A percentile compares a stretch with the other conserved stretches of the same genome.
phyloP scores from a whole-genome alignment of 2,113 vertebrate genomes.

The Hucho hucho region DNA sequence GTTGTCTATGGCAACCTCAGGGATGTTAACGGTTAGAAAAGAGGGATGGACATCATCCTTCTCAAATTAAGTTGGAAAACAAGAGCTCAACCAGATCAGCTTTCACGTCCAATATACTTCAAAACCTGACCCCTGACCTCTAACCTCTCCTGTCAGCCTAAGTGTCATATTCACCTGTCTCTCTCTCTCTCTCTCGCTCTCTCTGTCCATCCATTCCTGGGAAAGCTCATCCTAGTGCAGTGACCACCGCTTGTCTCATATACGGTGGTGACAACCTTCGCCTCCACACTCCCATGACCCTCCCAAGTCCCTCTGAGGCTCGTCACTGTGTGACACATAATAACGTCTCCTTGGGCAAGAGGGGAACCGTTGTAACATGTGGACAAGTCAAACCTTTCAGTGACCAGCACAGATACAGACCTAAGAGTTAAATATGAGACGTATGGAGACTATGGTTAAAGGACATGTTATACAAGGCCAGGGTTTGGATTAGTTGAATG shows the following conservation, averaged over 20 bases:
- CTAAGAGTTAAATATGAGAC: slow-evolving; percentile 18
- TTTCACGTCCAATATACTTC: slow-evolving; percentile 52
- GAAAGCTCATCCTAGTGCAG: slow-evolving; percentile 47
- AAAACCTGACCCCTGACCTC: slow-evolving; percentile 64
- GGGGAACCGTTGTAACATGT: slow-evolving; percentile 23
- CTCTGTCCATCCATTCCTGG: slow-evolving; percentile 6
- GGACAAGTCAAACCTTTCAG: not conserved
- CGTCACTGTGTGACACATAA: slow-evolving; percentile 47
- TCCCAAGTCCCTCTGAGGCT: slow-evolving; percentile 46
- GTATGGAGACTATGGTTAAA: slow-evolving; percentile 28
- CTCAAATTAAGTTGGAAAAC: slow-evolving; percentile 44
- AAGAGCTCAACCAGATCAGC: slow-evolving; percentile 46
- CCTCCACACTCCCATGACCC: slow-evolving; percentile 3
- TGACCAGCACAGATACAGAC: slow-evolving; percentile 17
- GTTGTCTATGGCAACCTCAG: too few species aligned
- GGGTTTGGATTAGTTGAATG: slow-evolving; percentile 22
- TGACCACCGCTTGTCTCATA: slow-evolving; percentile 12
- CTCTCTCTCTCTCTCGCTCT: slow-evolving; percentile 12
- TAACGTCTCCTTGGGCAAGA: slow-evolving; percentile 31
- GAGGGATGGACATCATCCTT: not conserved
- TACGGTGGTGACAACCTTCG: not conserved
- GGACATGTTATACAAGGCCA: slow-evolving; percentile 35
- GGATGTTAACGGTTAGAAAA: too few species aligned
- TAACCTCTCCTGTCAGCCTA: slow-evolving; percentile 36
- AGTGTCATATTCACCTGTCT: slow-evolving; percentile 65